phyloP scores from a whole-genome alignment of 2,113 vertebrate genomes.

The Tetrao urogallus region DNA sequence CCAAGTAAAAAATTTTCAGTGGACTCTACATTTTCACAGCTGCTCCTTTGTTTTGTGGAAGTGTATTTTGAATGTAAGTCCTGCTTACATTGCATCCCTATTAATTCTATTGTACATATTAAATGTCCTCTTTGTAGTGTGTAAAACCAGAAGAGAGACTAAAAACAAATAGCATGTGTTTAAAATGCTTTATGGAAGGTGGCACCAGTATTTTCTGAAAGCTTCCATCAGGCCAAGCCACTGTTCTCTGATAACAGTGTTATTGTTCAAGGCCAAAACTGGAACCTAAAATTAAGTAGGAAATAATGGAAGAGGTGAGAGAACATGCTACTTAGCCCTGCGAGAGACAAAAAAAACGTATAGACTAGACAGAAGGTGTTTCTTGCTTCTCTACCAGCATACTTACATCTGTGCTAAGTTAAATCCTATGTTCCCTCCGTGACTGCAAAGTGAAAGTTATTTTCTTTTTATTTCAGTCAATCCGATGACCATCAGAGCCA shows the following conservation, averaged over 20 bases:
- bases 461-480: not conserved
- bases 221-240: conserved; percentile 41
- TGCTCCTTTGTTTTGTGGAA: conserved; percentile 76
- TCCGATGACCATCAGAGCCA: not conserved
- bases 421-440: not conserved
- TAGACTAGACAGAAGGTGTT: not conserved
- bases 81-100: conserved; percentile 74
- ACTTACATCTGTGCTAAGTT: not conserved
- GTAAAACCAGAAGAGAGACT: conserved; percentile 73
- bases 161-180: conserved; percentile 77
- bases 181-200: conserved; percentile 69
- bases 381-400: not conserved
- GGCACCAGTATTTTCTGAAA: conserved; percentile 64
- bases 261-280: conserved; percentile 5
- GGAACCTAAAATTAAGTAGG: not conserved
- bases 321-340: not conserved
- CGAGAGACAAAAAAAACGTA: not conserved
- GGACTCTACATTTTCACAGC: conserved; percentile 70
- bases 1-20: conserved; percentile 67
- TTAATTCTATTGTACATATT: conserved; percentile 80
- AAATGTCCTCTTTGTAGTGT: conserved; percentile 71
- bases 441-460: not conserved
- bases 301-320: not conserved
- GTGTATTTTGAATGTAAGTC: conserved; percentile 74
- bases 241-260: not conserved